Evolutionary conservation across 2,113 vertebrate species (phyloP).

Genomic region (Ceyx melanurus): DNA sequence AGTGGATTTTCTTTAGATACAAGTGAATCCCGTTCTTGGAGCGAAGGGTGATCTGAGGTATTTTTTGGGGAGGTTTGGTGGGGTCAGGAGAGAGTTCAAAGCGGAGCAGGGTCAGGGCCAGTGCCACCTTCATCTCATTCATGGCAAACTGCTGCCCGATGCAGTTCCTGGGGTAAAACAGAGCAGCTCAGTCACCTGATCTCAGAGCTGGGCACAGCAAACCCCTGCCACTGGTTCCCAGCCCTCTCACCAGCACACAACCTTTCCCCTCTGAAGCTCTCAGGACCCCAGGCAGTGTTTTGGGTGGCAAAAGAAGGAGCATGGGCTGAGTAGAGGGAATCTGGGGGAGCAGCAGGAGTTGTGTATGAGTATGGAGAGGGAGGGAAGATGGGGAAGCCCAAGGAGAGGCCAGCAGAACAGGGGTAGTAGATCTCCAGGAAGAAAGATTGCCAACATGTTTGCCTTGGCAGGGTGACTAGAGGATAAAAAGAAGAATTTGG

Average conservation of each 20-base stretch:
- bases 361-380: fast-evolving
- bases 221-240: fast-evolving
- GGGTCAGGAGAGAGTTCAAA: constrained; percentile 79
- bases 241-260: not conserved
- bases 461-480: not conserved
- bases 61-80: constrained; percentile 51
- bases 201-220: not conserved
- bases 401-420: not conserved
- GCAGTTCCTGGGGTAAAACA: constrained; percentile 80
- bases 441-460: not conserved
- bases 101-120: constrained; percentile 78
- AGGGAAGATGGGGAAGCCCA: not conserved
- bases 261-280: not conserved
- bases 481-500: not conserved
- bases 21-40: constrained; percentile 85
- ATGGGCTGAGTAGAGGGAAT: not conserved
- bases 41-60: constrained; percentile 74
- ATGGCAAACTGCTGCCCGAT: constrained; percentile 90
- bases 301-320: not conserved
- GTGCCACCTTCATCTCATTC: constrained; percentile 84
- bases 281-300: not conserved
- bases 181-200: not conserved
- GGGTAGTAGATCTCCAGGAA: not conserved
- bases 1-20: constrained; percentile 69
- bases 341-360: fast-evolving